Evolutionary conservation across 2,797 vertebrate species (phyloP).

Genomic region (Natrix natrix): DNA sequence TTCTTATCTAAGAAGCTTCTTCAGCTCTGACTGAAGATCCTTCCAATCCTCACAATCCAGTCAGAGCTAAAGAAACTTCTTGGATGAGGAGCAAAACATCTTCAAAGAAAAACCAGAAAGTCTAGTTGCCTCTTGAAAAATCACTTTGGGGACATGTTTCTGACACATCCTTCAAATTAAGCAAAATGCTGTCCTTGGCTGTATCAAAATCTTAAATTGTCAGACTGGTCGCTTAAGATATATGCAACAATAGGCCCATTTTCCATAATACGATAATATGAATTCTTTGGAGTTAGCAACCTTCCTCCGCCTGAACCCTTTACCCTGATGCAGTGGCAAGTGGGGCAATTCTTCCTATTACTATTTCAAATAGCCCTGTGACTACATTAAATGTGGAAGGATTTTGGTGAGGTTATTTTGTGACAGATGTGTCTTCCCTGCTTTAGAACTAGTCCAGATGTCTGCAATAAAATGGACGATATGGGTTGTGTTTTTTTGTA

Average conservation of each 20-base stretch:
- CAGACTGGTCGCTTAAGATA: neutral
- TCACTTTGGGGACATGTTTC: too few relatives aligned
- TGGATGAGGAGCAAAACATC: too few relatives aligned
- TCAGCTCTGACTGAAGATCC: too few relatives aligned
- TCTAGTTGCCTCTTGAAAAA: too few relatives aligned
- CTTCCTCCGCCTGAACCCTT: neutral
- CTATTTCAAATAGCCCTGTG: neutral
- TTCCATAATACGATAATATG: neutral
- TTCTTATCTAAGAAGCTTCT: too few relatives aligned
- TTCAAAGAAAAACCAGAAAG: too few relatives aligned
- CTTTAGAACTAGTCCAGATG: neutral
- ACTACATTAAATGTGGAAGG: neutral
- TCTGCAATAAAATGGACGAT: conserved; percentile 11
- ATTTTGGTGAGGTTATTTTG: neutral
- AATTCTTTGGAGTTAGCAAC: neutral
- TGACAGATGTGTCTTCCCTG: neutral
- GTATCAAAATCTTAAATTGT: neutral
- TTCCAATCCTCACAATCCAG: too few relatives aligned
- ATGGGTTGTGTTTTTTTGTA: neutral
- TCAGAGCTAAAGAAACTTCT: too few relatives aligned
- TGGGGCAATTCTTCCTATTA: neutral
- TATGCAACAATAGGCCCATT: neutral
- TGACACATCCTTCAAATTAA: neutral
- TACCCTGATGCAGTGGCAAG: neutral
- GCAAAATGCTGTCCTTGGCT: neutral